Percentiles rank a stretch among this genome's conserved stretches.
Conservation (phyloP, 1,140 invertebrate species). For the Rhizoglyphus robini region DNA sequence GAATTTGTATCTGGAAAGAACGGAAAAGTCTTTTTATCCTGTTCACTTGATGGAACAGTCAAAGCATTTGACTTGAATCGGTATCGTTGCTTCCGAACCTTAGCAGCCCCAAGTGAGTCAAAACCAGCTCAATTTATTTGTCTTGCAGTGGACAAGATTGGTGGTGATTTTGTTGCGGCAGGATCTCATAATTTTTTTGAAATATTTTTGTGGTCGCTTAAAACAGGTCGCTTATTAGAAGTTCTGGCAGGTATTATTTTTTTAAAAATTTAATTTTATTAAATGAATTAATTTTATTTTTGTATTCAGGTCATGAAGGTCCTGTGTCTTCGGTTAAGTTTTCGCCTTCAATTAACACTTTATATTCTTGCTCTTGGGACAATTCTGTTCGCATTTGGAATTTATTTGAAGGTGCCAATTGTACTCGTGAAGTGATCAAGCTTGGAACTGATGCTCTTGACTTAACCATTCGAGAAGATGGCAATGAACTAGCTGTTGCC, state of each 20-base stretch:
- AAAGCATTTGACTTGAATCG: constrained; percentile 80
- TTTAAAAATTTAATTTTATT: neutral
- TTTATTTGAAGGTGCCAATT: constrained; percentile 56
- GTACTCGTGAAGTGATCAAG: constrained; percentile 63
- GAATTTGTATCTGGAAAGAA: constrained; percentile 59
- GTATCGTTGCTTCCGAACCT: constrained; percentile 92
- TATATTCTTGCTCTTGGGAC: constrained; percentile 87
- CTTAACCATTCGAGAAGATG: constrained; percentile 71
- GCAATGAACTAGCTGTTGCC: constrained; percentile 75
- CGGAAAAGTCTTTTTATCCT: constrained; percentile 77
- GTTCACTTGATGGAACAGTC: constrained; percentile 86
- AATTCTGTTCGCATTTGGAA: constrained; percentile 85
- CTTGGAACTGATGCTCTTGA: constrained; percentile 65
- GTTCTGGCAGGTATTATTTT: constrained; percentile 10
- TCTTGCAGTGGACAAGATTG: constrained; percentile 61
- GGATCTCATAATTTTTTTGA: constrained; percentile 86
- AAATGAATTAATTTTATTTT: constrained; percentile 22
- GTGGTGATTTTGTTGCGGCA: constrained; percentile 79
- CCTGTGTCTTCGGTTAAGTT: constrained; percentile 72
- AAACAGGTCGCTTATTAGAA: constrained; percentile 75
- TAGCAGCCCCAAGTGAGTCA: constrained; percentile 54
- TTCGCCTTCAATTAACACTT: constrained; percentile 49
- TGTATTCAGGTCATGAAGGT: constrained; percentile 79
- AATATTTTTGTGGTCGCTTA: constrained; percentile 87
- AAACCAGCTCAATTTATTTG: constrained; percentile 82